Evolutionary conservation across 2,797 vertebrate species (phyloP), one percentile per base, ranked within the genome.

Genomic region (Tokudaia tokunoshimensis): DNA sequence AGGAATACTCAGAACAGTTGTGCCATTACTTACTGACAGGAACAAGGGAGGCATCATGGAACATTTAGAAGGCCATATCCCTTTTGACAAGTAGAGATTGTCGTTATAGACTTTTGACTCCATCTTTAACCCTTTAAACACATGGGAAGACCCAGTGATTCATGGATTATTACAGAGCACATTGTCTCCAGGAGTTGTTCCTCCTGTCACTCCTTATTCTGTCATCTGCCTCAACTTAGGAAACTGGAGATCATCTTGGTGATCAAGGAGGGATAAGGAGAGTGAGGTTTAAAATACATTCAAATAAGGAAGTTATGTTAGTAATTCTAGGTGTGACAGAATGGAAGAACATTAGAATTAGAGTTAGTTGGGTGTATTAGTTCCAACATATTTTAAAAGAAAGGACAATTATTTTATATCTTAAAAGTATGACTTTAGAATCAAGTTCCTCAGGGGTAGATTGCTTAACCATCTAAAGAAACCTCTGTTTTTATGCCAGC

Each of bases 11-110:
- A 93, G 97, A 97, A 96, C 93, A 97, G 93, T 97, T 67, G 44
- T 89, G 76, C 96, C 96, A 92, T 97, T 98, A 94, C 97, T 96
- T 91, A 96, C 89, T 93, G 96, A 96, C 94, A 97, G 93, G 82
- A 95, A 84, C 78, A 95, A 85, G 94, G 83, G 79, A 17, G 50
- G 94, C 89, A 92, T 81, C 92, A 86, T 91, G 72, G 88, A 92
- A 91, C 92, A 82, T 93, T 97, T 96, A 95, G 94, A 79, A 88
- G 78, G 50, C 91, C 83, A 95, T 92, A 96, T 94, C 93, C 96
- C 76, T 95, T 87, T 93, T 94, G 72, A 84, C 96, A 97, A 97
- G 97, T 98, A 98, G 95, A 98, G 97, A 98, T 97, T 97, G 97
- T 94, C 67, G 0, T 84, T 75, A 47, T 92, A 97, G 96, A 97